Evolutionary conservation across 2,113 vertebrate genomes (phyloP), one percentile per base, ranked within the genome.

Genomic region (Rhinopomastus cyanomelas): DNA sequence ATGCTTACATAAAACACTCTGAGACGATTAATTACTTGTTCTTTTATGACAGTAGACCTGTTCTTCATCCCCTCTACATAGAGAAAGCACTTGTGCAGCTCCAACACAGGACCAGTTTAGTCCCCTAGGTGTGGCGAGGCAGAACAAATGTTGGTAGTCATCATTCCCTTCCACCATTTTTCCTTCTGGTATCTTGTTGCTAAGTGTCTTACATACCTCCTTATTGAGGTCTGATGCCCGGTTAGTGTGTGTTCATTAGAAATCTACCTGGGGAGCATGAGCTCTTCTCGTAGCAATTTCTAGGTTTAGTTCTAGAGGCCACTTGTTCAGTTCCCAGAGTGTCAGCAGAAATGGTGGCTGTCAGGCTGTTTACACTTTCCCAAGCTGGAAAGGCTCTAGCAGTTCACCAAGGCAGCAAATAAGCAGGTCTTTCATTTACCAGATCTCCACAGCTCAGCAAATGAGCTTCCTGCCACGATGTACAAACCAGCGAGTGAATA

Each of bases 1-100:
- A 89, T 88, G 65, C 87, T 88, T 26, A 9, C 76, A 56, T 65
- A 68, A 94, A 92, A 60, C 61, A 37, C 82, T 71, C 77, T 3
- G 27, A 91, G 49, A 27, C 44, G 5, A 16, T 93, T 93, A 78
- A 83, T 75, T 78, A 16, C 32, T 49, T 44, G 8, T 36, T 89
- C 57, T 75, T 71, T 87, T 53, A 8, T 27, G 65, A 29, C 72
- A 68, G 9, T 42, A 44, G 73, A 11, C 57, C 89, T 93, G 65
- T 49, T 91, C 83, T 83, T 88, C 77, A 27, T 83, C 89, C 59
- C 23, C 34, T 85, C 9, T 64, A 27, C 21, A 39, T 17, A 65
- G 34, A 91, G 56, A 72, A 64, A 64, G 2, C 1, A 6, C 19
- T 75, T 68, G 53, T 84, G 73, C 32, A 64, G 36, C 53, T 61